phyloP scores from a whole-genome alignment of 2,113 vertebrate genomes.

The Heptranchias perlo region DNA sequence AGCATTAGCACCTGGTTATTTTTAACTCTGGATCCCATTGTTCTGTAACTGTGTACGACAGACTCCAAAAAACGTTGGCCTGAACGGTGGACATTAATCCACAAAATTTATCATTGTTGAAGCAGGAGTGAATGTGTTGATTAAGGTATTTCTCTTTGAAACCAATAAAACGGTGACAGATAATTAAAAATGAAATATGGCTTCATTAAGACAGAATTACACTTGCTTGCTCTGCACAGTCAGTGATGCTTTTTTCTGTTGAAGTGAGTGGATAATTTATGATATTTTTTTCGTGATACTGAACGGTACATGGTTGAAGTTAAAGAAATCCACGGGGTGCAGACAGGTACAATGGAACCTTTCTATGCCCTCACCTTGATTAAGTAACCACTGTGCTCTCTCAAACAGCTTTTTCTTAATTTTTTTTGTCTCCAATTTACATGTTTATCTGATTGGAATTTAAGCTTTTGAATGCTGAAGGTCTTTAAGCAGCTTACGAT shows the following conservation, averaged over 20 bases:
- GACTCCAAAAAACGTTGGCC: conserved; percentile 1
- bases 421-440: not conserved
- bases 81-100: conserved; percentile 10
- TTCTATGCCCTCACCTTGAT: not conserved
- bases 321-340: not conserved
- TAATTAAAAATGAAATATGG: conserved; percentile 40
- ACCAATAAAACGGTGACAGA: conserved; percentile 37
- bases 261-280: conserved; percentile 26
- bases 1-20: not conserved
- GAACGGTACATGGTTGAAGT: not conserved
- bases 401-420: not conserved
- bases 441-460: not conserved
- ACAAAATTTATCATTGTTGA: conserved; percentile 33
- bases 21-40: conserved; percentile 10
- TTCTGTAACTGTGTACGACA: not conserved
- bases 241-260: conserved; percentile 9
- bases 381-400: not conserved
- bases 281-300: not conserved
- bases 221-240: conserved; percentile 19
- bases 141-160: conserved; percentile 35
- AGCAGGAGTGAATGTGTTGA: conserved; percentile 11
- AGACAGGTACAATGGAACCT: not conserved
- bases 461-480: not conserved
- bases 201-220: conserved; percentile 39
- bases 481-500: not conserved